These are phyloP conservation scores for Sebastes diaconus DNA, from an alignment of 2,797 vertebrate genomes.

Conservation along the genomic window DNA sequence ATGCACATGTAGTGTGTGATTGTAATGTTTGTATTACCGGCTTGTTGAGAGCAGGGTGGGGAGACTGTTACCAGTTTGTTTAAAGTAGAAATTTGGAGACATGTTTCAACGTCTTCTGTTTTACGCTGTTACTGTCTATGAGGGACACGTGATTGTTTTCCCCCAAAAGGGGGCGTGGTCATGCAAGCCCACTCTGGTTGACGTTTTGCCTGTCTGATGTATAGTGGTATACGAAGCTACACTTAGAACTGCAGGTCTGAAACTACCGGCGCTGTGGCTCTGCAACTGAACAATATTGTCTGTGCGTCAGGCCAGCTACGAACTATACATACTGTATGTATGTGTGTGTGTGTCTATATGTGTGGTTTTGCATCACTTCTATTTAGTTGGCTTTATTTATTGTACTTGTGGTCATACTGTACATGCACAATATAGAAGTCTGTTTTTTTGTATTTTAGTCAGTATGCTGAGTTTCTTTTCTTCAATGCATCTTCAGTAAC, in stretches of 20 bases:
- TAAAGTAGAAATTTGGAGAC: too few relatives aligned
- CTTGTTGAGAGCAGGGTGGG: background rate
- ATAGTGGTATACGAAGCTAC: background rate
- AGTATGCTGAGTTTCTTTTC: background rate
- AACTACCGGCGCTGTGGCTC: background rate
- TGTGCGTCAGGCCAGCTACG: background rate
- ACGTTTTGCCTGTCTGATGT: accelerated
- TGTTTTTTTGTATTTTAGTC: background rate
- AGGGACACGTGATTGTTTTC: too few relatives aligned
- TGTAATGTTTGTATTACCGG: background rate
- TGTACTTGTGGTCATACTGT: background rate
- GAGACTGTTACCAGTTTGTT: too few relatives aligned
- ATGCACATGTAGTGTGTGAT: background rate
- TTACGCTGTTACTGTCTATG: too few relatives aligned
- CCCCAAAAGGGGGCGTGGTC: too few relatives aligned
- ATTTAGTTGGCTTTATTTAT: background rate
- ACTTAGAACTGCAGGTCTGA: background rate
- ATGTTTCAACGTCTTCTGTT: too few relatives aligned
- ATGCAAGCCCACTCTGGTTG: too few relatives aligned
- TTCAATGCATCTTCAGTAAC: background rate
- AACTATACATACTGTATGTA: too few relatives aligned
- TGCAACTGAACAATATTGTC: background rate
- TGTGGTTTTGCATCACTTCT: background rate
- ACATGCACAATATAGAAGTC: too few relatives aligned
- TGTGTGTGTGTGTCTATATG: background rate